Base-by-base conservation (phyloP, 2,797 vertebrate species). In the Parotocinclus haroldoi region DNA sequence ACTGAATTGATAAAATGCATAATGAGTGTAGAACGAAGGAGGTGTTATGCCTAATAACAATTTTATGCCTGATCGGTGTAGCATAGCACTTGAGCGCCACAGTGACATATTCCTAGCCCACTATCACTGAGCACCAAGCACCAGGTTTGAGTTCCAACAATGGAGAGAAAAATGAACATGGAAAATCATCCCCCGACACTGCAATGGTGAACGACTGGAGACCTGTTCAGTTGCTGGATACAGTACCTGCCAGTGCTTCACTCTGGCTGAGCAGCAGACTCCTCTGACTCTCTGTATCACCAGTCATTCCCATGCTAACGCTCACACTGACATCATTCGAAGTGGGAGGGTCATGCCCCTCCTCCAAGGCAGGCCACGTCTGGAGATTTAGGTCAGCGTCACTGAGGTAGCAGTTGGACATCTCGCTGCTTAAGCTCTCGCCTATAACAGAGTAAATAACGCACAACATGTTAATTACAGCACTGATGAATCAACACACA, bases 351-450 rank as follows among this genome's bases (percentile, higher is more conserved):
- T 97, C 94, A 1, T 83, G 88, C 51, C 95, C 94, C 0, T 97
- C 96, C 19, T 98, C 94, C 6, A 89, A 88, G 0, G 79, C 78
- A 76, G 93, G 92, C 93, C 92, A 95, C 4, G 87, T 73, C 68
- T 76, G 76, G 74, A 93, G 86, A 0, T 88, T 80, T 0, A 89
- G 87, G 39, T 98, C 96, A 1, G 88, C 71, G 14, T 98, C 96
- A 0, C 86, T 90, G 40, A 81, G 85, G 77, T 85, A 95, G 77
- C 94, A 92, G 60, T 92, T 86, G 64, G 89, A 93, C 0, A 86
- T 83, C 70, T 98, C 95, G 0, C 95, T 96, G 81, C 92, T 92
- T 54, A 96, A 56, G 10, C 95, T 98, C 79, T 94, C 96, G 82
- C 92, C 96, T 99, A 72, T 9, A 36, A n/a, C 27, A 40, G 3